These are phyloP conservation scores for Struthio camelus DNA, from an alignment of 2,113 vertebrate genomes.

Conservation along the genomic window DNA sequence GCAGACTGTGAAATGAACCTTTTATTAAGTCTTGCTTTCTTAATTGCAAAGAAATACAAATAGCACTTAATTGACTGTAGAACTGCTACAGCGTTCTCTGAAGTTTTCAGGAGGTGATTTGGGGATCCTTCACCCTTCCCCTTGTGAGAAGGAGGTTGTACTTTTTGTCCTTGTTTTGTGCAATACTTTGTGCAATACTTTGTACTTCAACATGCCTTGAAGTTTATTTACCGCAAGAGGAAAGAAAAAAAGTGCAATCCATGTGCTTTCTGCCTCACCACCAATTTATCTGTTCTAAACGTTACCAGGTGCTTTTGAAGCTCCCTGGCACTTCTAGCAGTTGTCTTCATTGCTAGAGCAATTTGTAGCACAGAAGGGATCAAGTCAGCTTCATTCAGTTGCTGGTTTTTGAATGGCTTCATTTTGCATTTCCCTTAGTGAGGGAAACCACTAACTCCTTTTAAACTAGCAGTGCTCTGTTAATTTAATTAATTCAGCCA, in stretches of 20 bases:
- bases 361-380: constrained; percentile 35
- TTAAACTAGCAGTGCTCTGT: not conserved
- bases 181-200: not conserved
- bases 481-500: constrained; percentile 59
- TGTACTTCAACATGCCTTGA: not conserved
- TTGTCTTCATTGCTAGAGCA: not conserved
- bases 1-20: constrained; percentile 6
- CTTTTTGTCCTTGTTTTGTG: not conserved
- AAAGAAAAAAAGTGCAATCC: not conserved
- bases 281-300: constrained; percentile 14
- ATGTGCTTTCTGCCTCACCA: not conserved
- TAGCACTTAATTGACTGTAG: fast-evolving
- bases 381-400: not conserved
- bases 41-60: constrained; percentile 5
- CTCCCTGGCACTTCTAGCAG: not conserved
- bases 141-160: not conserved
- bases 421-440: constrained; percentile 8
- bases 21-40: not conserved
- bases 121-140: not conserved
- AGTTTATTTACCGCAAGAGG: constrained; percentile 1
- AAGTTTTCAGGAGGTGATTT: not conserved
- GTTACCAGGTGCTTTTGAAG: constrained; percentile 8
- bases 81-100: not conserved
- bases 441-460: not conserved
- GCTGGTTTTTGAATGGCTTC: not conserved